Evolutionary conservation across 1,140 invertebrate species (phyloP), one percentile per base, ranked within the genome.

Genomic region (Arion vulgaris): DNA sequence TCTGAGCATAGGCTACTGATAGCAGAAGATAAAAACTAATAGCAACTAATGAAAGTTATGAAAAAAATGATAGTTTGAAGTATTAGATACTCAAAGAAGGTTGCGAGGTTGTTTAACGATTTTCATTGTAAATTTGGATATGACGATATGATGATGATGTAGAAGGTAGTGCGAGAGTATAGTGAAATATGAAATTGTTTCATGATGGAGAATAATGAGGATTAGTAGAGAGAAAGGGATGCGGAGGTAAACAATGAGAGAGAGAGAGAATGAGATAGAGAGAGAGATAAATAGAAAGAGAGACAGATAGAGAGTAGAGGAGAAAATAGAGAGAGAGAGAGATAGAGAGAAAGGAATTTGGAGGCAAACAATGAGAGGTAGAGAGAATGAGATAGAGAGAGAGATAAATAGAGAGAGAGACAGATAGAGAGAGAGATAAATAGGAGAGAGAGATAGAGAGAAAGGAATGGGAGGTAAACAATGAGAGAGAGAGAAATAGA

Each of bases 131-230:
- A n/a, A n/a, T n/a, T n/a, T n/a, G n/a, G n/a, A n/a, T n/a, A n/a
- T n/a, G n/a, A n/a, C n/a, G n/a, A n/a, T n/a, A n/a, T n/a, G n/a
- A n/a, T n/a, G n/a, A n/a, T n/a, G n/a, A n/a, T n/a, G n/a, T n/a
- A n/a, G n/a, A n/a, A n/a, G n/a, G n/a, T n/a, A n/a, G n/a, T n/a
- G n/a, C n/a, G n/a, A n/a, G n/a, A n/a, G n/a, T n/a, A n/a, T n/a
- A n/a, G n/a, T n/a, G n/a, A n/a, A n/a, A n/a, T n/a, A n/a, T n/a
- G n/a, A n/a, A n/a, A n/a, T n/a, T n/a, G n/a, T n/a, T n/a, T n/a
- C n/a, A 51, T 26, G 73, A 75, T 36, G 36, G 34, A 75, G 73
- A 75, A 19, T 26, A 39, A 75, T 36, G 36, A 34, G 36, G 73
- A 75, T 36, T n/a, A 51, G 49, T 17, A 75, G 34, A 26, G 39